phyloP scores from a whole-genome alignment of 2,797 vertebrate species.

The Crossoptilon crossoptilon region DNA sequence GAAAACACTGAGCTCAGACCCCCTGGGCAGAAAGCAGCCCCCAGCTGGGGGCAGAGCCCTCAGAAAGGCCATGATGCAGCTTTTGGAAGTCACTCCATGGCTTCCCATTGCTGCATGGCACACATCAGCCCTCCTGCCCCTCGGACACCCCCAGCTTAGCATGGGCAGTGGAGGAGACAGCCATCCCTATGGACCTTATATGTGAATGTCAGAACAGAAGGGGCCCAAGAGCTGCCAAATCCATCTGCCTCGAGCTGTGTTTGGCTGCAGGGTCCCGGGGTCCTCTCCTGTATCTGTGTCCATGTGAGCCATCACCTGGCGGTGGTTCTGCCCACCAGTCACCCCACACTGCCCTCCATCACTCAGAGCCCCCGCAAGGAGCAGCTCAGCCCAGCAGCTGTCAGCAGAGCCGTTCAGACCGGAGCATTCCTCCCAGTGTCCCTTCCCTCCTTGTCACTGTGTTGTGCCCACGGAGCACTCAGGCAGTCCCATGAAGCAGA shows the following conservation, averaged over 20 bases:
- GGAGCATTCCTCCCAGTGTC: slow-evolving; percentile 2
- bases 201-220: not conserved
- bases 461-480: not conserved
- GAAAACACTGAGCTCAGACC: not conserved
- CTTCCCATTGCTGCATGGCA: no score
- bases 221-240: not conserved
- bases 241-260: not conserved
- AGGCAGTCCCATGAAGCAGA: slow-evolving; percentile 29
- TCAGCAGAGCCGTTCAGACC: fast-evolving
- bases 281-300: not conserved
- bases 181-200: not conserved
- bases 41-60: not conserved
- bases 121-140: not conserved
- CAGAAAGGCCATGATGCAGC: not conserved
- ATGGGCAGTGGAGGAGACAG: not conserved
- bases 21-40: not conserved
- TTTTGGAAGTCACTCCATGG: not conserved
- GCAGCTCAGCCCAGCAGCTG: not conserved
- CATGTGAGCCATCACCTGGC: no score
- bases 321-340: not conserved
- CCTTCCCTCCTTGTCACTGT: slow-evolving; percentile 25
- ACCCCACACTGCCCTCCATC: not conserved
- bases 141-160: not conserved
- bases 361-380: not conserved
- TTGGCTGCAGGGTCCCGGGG: not conserved